Percentiles rank a stretch among this genome's conserved stretches.
These are phyloP conservation scores for Mantis religiosa DNA, from an alignment of 2,888 invertebrate species.

Conservation along the genomic window DNA sequence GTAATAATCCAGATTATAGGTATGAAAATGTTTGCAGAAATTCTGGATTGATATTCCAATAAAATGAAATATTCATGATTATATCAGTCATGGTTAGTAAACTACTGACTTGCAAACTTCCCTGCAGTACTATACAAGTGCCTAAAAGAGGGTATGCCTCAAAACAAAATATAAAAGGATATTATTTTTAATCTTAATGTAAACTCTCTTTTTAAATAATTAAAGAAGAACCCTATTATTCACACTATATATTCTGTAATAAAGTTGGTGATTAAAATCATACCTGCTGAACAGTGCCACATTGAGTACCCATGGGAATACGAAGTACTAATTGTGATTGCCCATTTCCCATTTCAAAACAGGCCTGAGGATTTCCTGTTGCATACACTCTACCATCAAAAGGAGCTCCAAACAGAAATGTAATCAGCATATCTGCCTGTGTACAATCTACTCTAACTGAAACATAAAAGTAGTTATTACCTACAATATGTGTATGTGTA, in stretches of 20 bases:
- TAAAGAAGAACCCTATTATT: too few relatives aligned
- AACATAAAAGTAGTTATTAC: constrained; percentile 17
- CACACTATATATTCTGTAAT: not conserved
- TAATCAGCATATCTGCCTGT: constrained; percentile 46
- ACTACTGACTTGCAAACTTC: too few relatives aligned
- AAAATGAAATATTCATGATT: too few relatives aligned
- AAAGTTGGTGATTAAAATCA: not conserved
- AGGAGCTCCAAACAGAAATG: constrained; percentile 44
- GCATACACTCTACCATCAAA: constrained; percentile 47
- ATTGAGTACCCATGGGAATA: constrained; percentile 44
- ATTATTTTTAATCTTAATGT: too few relatives aligned
- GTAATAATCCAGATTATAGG: too few relatives aligned
- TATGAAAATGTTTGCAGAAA: too few relatives aligned
- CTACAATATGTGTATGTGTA: not conserved
- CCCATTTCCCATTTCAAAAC: constrained; percentile 44
- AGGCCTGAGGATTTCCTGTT: constrained; percentile 45
- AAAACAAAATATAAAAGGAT: too few relatives aligned
- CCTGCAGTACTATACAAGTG: too few relatives aligned
- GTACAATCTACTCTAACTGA: constrained; percentile 47
- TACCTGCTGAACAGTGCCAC: constrained; percentile 46
- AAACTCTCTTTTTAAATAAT: not conserved
- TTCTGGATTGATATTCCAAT: too few relatives aligned
- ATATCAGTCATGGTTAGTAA: too few relatives aligned
- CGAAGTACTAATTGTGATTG: constrained; percentile 41
- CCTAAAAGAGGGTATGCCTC: too few relatives aligned